Conservation (phyloP, 1,140 invertebrate genomes). For the Lanistes nyassanus region DNA sequence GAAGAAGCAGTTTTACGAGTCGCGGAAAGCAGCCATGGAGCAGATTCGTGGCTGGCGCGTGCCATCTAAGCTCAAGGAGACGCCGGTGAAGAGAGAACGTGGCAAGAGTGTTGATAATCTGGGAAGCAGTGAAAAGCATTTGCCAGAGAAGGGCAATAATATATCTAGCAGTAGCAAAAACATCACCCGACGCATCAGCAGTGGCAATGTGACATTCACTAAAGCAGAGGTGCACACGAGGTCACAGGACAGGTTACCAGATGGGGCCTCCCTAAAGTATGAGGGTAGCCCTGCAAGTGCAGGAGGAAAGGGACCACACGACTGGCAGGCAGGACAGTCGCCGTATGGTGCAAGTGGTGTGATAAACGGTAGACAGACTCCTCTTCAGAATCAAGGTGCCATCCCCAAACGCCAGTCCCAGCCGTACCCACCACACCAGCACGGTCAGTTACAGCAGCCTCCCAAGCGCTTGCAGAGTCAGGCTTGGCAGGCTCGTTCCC, state of each 20-base stretch:
- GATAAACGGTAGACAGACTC: conserved; percentile 14
- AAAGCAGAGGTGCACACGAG: conserved; percentile 21
- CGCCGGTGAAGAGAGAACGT: neutral
- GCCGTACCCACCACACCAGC: conserved; percentile 36
- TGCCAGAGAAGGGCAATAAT: neutral
- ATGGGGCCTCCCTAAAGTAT: conserved; percentile 20
- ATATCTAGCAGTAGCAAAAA: neutral
- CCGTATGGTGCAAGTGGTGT: conserved; percentile 4
- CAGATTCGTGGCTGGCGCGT: conserved; percentile 58
- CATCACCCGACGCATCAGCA: neutral
- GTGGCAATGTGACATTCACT: conserved; percentile 16
- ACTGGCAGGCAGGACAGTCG: neutral
- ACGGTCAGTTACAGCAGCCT: neutral
- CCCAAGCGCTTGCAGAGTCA: conserved; percentile 5
- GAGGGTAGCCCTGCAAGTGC: neutral
- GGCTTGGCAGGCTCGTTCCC: conserved; percentile 13
- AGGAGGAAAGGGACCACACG: neutral
- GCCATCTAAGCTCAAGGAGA: conserved; percentile 23
- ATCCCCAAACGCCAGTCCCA: conserved; percentile 44
- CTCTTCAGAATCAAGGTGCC: conserved; percentile 32
- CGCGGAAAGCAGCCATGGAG: conserved; percentile 57
- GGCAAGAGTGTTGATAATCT: neutral
- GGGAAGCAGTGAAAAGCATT: neutral
- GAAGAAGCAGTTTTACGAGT: conserved; percentile 59
- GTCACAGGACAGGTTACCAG: conserved; percentile 13